phyloP scores from a whole-genome alignment of 2,113 vertebrate species.

The Ctenomys sociabilis region DNA sequence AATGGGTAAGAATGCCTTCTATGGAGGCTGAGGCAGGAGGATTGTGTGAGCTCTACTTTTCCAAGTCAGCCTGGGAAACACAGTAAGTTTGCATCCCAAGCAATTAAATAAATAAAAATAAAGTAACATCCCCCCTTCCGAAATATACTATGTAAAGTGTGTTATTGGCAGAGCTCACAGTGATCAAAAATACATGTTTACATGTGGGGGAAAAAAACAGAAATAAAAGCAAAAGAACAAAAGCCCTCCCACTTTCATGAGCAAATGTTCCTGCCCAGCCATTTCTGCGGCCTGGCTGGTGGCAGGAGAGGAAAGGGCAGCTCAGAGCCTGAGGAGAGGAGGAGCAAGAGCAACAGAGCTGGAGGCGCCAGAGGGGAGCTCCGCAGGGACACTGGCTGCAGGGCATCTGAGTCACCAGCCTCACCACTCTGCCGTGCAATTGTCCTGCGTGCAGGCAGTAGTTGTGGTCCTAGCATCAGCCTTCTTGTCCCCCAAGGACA shows the following conservation, averaged over 20 bases:
- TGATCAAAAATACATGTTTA: neutral
- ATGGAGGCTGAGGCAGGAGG: neutral
- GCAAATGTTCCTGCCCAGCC: neutral
- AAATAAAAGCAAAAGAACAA: neutral
- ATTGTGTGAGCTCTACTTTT: neutral
- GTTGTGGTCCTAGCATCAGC: neutral
- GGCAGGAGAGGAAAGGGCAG: neutral
- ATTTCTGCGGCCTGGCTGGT: neutral
- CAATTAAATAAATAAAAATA: neutral
- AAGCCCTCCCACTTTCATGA: neutral
- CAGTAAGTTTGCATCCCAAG: neutral
- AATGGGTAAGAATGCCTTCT: neutral
- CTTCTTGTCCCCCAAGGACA: neutral
- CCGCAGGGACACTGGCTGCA: neutral
- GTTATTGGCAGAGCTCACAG: neutral
- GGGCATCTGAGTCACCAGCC: neutral
- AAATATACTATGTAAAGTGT: neutral
- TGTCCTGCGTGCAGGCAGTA: neutral
- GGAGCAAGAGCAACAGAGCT: neutral
- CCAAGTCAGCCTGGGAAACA: neutral
- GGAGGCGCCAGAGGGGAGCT: neutral
- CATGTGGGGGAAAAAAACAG: neutral
- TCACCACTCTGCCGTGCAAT: neutral
- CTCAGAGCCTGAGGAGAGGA: neutral
- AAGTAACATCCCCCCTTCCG: neutral